Conservation (phyloP, 2,797 vertebrate species). For the Onychomys leucogaster region DNA sequence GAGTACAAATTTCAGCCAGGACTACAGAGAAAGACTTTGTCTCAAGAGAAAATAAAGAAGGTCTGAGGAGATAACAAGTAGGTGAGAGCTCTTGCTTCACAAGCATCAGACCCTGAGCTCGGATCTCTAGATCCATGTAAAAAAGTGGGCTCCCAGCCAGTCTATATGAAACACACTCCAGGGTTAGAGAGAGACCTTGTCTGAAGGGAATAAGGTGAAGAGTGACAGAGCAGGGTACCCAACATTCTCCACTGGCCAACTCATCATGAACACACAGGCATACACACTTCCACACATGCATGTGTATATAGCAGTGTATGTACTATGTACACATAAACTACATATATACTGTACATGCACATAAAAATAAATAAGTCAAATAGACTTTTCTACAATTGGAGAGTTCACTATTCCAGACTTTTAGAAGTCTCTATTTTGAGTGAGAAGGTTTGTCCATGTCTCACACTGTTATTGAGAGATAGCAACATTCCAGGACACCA, state of each 20-base stretch:
- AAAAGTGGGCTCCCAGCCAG: background rate
- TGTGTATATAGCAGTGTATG: background rate
- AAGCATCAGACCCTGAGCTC: background rate
- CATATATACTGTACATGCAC: background rate
- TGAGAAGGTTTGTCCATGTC: background rate
- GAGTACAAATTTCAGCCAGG: no score
- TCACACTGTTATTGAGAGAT: no score
- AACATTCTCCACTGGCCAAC: background rate
- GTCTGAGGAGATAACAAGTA: background rate
- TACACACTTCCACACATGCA: background rate
- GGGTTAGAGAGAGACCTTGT: background rate
- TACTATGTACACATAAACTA: background rate
- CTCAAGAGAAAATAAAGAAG: background rate
- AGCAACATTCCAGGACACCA: no score
- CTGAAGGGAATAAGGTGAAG: background rate
- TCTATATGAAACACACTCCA: background rate
- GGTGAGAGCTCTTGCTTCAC: background rate
- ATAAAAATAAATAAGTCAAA: background rate
- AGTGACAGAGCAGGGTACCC: no score
- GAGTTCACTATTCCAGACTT: background rate
- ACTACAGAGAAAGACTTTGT: background rate
- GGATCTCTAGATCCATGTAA: background rate
- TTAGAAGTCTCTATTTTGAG: background rate
- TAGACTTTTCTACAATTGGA: background rate
- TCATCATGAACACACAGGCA: background rate